phyloP scores from a whole-genome alignment of 2,113 vertebrate species.

The Hydropotes inermis region DNA sequence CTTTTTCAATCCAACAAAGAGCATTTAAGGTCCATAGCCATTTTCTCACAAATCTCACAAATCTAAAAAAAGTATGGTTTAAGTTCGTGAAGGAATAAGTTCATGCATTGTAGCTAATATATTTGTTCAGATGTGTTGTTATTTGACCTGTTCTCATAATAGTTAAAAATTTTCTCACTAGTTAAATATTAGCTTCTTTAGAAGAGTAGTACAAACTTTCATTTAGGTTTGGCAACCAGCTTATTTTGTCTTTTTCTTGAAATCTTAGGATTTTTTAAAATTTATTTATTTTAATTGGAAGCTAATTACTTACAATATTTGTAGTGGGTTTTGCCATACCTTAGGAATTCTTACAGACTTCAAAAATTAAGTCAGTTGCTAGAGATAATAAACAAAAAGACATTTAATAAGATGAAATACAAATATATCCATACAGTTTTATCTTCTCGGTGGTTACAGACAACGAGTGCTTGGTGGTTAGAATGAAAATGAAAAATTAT shows the following conservation, averaged over 20 bases:
- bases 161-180: neutral
- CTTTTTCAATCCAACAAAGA: slow-evolving; percentile 17
- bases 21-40: neutral
- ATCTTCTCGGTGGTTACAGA: slow-evolving; percentile 49
- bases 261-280: slow-evolving; percentile 5
- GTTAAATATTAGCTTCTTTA: slow-evolving; percentile 40
- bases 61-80: neutral
- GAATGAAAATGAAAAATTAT: slow-evolving; percentile 45
- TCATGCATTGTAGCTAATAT: neutral
- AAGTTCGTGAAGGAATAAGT: neutral
- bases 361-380: neutral
- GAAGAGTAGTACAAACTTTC: slow-evolving; percentile 31
- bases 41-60: neutral
- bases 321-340: neutral
- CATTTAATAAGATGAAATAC: slow-evolving; percentile 15
- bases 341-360: slow-evolving; percentile 33
- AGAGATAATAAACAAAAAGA: slow-evolving; percentile 18
- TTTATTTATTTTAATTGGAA: neutral
- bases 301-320: neutral
- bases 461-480: slow-evolving; percentile 6
- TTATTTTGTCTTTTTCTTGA: slow-evolving; percentile 60
- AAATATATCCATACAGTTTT: neutral
- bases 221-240: neutral
- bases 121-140: slow-evolving; percentile 11
- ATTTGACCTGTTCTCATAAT: slow-evolving; percentile 15